These are phyloP conservation scores for Drosophila pseudotalamancana DNA, from an alignment of 2,888 invertebrate species.

Conservation along the genomic window DNA sequence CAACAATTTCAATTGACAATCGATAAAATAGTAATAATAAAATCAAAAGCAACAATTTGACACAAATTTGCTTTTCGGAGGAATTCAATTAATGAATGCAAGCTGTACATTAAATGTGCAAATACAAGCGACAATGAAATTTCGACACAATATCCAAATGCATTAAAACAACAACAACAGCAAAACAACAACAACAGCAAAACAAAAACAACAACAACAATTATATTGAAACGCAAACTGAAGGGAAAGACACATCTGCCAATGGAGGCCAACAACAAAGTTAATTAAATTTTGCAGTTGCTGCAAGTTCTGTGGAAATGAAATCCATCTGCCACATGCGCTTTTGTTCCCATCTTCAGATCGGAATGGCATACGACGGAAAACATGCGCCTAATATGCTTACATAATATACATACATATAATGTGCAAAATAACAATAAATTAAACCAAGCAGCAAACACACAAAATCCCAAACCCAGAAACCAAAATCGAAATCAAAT, in stretches of 20 bases:
- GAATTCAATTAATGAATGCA: constrained; percentile 55
- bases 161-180: constrained; percentile 29
- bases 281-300: constrained; percentile 70
- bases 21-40: constrained; percentile 50
- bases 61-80: constrained; percentile 40
- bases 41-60: constrained; percentile 60
- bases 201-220: background rate
- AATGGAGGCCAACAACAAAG: constrained; percentile 52
- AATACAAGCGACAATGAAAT: constrained; percentile 46
- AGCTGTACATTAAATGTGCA: constrained; percentile 15
- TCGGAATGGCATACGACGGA: constrained; percentile 11
- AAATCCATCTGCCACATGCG: constrained; percentile 55
- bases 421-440: constrained; percentile 72
- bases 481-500: constrained; percentile 28
- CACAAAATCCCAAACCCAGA: constrained; percentile 24
- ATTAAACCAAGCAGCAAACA: constrained; percentile 61
- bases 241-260: constrained; percentile 34
- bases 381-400: constrained; percentile 60
- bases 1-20: constrained; percentile 22
- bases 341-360: constrained; percentile 15
- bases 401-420: constrained; percentile 71
- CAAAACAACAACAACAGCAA: background rate
- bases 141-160: constrained; percentile 46
- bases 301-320: constrained; percentile 49
- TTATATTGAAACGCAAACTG: constrained; percentile 7